A percentile compares a stretch with the other conserved stretches of the same genome.
Evolutionary conservation across 92 coral and sea anemone species (phyloP).

Genomic region (Siderastrea siderea): DNA sequence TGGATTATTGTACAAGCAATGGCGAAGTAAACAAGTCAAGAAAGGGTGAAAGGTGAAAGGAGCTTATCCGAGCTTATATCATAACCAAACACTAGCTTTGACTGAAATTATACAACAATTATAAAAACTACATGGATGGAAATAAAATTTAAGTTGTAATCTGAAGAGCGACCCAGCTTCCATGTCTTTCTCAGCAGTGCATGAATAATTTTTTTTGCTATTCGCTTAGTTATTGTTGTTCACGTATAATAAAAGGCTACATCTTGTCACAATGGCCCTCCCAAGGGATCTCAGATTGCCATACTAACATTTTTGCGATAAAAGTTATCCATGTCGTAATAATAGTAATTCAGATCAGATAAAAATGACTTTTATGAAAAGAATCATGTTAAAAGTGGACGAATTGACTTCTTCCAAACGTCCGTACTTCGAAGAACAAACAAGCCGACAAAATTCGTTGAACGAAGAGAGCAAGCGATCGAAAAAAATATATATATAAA

Average conservation of each 20-base stretch:
- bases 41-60: neutral
- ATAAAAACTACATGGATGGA: neutral
- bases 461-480: neutral
- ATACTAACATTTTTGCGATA: neutral
- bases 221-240: neutral
- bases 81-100: neutral
- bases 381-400: neutral
- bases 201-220: no score
- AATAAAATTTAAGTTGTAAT: neutral
- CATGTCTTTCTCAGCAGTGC: neutral
- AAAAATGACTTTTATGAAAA: neutral
- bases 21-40: neutral
- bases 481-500: neutral
- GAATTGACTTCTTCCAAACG: neutral
- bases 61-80: neutral
- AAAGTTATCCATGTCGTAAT: neutral
- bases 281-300: no score
- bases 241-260: neutral
- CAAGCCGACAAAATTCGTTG: neutral
- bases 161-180: neutral
- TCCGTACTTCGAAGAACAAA: neutral
- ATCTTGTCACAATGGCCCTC: neutral
- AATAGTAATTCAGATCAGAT: neutral
- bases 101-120: neutral
- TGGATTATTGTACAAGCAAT: slow-evolving; percentile 6